Evolutionary conservation across 2,113 vertebrate genomes (phyloP).

Genomic region (Urocolius indicus): DNA sequence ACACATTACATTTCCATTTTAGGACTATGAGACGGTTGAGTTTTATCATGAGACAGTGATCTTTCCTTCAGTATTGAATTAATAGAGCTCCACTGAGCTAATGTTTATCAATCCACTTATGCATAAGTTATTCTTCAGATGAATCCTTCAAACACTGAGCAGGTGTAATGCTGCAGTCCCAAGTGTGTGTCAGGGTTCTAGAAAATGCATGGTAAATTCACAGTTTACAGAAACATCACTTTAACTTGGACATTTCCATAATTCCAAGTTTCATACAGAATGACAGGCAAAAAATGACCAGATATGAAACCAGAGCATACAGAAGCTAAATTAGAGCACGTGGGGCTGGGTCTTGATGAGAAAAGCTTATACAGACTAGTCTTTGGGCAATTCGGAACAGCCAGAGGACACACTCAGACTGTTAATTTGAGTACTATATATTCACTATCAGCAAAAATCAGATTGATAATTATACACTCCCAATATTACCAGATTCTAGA

Average conservation of each 20-base stretch:
- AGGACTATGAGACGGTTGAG: neutral
- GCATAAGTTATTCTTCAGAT: neutral
- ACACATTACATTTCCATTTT: neutral
- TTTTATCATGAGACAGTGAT: neutral
- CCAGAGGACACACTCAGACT: neutral
- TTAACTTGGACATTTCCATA: neutral
- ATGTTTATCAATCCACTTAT: neutral
- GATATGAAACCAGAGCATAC: neutral
- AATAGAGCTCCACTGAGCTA: neutral
- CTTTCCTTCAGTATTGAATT: neutral
- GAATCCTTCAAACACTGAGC: neutral
- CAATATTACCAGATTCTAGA: neutral
- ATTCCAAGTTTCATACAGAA: neutral
- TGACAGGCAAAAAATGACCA: neutral
- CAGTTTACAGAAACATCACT: neutral
- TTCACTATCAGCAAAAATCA: neutral
- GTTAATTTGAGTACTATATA: neutral
- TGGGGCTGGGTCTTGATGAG: neutral
- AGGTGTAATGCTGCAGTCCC: neutral
- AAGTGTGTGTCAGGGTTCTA: neutral
- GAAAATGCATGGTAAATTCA: neutral
- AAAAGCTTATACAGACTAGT: neutral
- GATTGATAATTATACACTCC: neutral
- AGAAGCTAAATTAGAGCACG: neutral
- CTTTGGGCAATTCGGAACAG: neutral